Base-by-base conservation (phyloP, 2,797 vertebrate genomes). In the Hippopotamyrus pictus region DNA sequence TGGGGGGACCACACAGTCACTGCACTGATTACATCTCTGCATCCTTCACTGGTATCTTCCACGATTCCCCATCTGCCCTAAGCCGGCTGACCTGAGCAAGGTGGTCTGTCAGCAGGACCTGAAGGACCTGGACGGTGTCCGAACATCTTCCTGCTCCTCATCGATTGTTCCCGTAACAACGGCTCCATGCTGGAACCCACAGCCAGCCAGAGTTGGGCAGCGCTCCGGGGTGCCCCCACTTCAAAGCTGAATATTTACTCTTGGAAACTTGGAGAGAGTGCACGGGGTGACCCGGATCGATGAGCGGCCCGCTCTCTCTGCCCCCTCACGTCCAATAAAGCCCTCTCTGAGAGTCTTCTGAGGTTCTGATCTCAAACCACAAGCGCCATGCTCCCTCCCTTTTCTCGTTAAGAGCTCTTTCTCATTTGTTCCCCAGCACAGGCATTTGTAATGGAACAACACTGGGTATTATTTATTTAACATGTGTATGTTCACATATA, bases 231-330 rank as follows among this genome's bases (percentile, higher is more conserved):
- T 95, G 94, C 93, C 88, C 86, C 96, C 96, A 97, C 97, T 98
- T 99, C 98, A 99, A 97, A 98, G 98, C 97, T 98, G 97, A 97
- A 98, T 99, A 99, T 99, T 99, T 99, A 99, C 98, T 98, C 97
- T 98, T 97, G 97, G 97, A 98, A 98, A 98, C 98, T 97, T 98
- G 98, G 97, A 96, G 96, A 98, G 98, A 99, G 98, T 99, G 98
- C 98, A 99, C 97, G 96, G 96, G 96, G 94, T 98, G 97, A 98
- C 98, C 98, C 84, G 96, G 97, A 99, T 99, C 98, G 97, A 99
- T 99, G 98, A 97, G 94, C 96, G 97, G 97, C 97, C 97, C 95
- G 97, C 96, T 97, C 96, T 97, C 95, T 91, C 95, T 96, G 95
- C 95, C 95, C 92, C 89, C 93, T 90, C 95, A 95, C 97, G 97